A percentile compares a stretch with the other conserved stretches of the same genome.
Evolutionary conservation across 2,113 vertebrate genomes (phyloP).

Genomic region (Aspiorhynchus laticeps): DNA sequence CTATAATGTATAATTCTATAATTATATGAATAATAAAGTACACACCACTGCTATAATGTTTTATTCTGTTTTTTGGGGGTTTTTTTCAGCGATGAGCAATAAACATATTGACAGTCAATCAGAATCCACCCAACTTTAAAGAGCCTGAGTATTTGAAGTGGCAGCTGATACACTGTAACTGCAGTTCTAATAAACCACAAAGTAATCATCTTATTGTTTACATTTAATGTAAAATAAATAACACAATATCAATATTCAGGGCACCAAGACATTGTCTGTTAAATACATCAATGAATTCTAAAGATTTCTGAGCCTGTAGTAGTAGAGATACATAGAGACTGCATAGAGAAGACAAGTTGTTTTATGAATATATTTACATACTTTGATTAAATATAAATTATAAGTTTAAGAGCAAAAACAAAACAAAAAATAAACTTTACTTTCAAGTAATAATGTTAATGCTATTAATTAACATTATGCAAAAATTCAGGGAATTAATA

Average conservation of each 20-base stretch:
- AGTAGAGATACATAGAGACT: not conserved
- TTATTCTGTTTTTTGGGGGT: too few relatives aligned
- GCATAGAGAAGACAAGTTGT: not conserved
- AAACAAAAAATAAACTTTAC: not conserved
- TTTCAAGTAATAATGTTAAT: not conserved
- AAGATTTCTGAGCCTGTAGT: not conserved
- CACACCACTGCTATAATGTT: not conserved
- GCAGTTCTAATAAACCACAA: not conserved
- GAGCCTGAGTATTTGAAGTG: not conserved
- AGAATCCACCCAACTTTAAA: not conserved
- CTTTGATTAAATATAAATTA: not conserved
- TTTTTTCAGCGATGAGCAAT: not conserved
- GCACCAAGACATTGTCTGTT: not conserved
- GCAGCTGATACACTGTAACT: not conserved
- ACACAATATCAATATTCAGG: not conserved
- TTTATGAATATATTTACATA: not conserved
- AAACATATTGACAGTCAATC: not conserved
- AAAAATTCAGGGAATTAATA: too few relatives aligned
- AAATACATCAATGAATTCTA: not conserved
- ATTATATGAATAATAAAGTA: not conserved
- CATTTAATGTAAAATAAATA: not conserved
- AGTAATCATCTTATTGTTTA: not conserved
- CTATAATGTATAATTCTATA: not conserved
- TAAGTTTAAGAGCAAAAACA: not conserved
- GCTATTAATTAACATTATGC: too few relatives aligned